phyloP scores from a whole-genome alignment of 2,797 vertebrate species.

The Takifugu ocellatus region DNA sequence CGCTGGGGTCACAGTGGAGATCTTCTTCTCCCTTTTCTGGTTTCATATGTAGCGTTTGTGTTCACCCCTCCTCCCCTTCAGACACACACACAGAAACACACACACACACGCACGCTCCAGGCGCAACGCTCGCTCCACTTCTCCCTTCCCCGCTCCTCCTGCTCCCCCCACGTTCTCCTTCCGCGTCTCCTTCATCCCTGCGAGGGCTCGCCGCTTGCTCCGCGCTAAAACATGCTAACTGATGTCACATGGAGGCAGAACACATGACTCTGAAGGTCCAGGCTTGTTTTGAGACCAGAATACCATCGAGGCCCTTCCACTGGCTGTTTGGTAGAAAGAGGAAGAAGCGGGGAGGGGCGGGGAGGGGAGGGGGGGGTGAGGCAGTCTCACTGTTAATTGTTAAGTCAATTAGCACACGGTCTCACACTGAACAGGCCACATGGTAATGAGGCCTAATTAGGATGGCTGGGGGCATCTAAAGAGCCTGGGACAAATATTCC shows the following conservation, averaged over 20 bases:
- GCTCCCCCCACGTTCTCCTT: constrained; percentile 40
- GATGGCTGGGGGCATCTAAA: constrained; percentile 49
- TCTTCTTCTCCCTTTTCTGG: constrained; percentile 10
- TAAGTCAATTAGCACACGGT: constrained; percentile 72
- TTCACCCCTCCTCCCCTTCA: constrained; percentile 11
- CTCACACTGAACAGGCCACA: constrained; percentile 58
- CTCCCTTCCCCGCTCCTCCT: constrained; percentile 38
- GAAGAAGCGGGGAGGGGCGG: constrained; percentile 2
- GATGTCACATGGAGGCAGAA: constrained; percentile 18
- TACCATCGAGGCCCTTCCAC: constrained; percentile 1
- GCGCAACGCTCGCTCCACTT: constrained; percentile 50
- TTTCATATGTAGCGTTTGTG: constrained; percentile 22
- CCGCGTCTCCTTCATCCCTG: constrained; percentile 28
- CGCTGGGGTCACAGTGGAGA: constrained; percentile 2
- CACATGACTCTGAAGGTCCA: constrained; percentile 31
- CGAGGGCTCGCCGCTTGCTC: constrained; percentile 24
- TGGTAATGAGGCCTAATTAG: constrained; percentile 75
- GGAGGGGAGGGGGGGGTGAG: constrained; percentile 3
- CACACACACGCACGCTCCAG: constrained; percentile 21
- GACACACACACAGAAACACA: constrained; percentile 23
- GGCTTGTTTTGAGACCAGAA: constrained; percentile 29
- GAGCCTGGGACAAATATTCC: constrained; percentile 46
- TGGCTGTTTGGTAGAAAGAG: constrained; percentile 18
- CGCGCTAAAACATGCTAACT: constrained; percentile 26
- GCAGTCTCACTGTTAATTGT: constrained; percentile 59